phyloP scores from a whole-genome alignment of 2,888 invertebrate genomes.

The Mongoloraphidia duomilia region DNA sequence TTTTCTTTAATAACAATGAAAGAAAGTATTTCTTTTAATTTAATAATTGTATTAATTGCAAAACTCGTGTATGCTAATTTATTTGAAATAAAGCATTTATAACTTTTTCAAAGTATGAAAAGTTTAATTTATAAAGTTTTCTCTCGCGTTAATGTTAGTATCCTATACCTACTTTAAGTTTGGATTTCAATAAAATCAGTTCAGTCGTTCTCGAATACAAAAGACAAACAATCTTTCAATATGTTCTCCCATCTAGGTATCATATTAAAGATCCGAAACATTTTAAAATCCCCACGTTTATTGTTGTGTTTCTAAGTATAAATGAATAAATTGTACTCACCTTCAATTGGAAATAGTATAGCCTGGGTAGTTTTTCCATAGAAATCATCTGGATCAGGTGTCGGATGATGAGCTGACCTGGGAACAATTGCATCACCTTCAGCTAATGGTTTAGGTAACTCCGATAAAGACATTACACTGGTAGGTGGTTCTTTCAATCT shows the following conservation, averaged over 20 bases:
- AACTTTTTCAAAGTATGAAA: too few relatives aligned
- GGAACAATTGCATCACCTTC: conserved; percentile 49
- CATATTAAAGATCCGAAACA: neutral
- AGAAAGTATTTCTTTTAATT: too few relatives aligned
- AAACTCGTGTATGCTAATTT: too few relatives aligned
- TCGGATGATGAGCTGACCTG: conserved; percentile 39
- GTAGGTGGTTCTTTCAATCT: conserved; percentile 60
- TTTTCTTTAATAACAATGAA: too few relatives aligned
- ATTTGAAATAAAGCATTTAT: too few relatives aligned
- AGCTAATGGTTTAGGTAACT: conserved; percentile 60
- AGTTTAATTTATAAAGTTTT: too few relatives aligned
- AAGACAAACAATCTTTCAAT: neutral
- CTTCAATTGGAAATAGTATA: conserved; percentile 66
- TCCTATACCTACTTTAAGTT: too few relatives aligned
- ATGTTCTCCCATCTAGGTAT: neutral
- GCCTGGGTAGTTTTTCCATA: conserved; percentile 75
- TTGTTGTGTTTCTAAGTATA: neutral
- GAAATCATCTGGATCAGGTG: conserved; percentile 55
- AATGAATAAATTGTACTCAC: conserved; percentile 29
- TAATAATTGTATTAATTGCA: too few relatives aligned
- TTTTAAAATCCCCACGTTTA: neutral
- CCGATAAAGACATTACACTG: conserved; percentile 42
- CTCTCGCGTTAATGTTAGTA: too few relatives aligned
- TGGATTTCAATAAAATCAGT: too few relatives aligned
- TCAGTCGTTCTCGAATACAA: neutral